Conservation (phyloP, 2,797 vertebrate genomes). For the Phataginus tetradactyla region DNA sequence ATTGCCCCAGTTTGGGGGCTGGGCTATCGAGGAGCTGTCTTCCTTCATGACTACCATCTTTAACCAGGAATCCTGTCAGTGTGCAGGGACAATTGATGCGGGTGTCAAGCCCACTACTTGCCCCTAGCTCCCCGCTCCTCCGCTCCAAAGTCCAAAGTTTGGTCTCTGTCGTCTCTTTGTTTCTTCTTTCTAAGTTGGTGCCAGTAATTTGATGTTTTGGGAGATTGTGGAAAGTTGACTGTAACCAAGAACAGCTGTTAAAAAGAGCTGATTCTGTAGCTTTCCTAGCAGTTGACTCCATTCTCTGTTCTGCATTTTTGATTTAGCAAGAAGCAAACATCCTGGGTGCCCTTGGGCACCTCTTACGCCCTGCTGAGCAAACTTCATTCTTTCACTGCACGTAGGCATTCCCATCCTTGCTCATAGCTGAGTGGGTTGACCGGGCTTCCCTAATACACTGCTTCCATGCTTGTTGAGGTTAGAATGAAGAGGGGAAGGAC, state of each 20-base stretch:
- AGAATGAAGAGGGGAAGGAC: slow-evolving; percentile 1
- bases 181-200: slow-evolving; percentile 86
- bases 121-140: slow-evolving; percentile 74
- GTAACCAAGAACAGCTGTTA: slow-evolving; percentile 85
- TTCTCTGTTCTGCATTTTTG: slow-evolving; percentile 87
- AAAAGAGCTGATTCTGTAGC: slow-evolving; percentile 82
- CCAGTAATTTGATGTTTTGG: slow-evolving; percentile 85
- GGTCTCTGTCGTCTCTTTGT: slow-evolving; percentile 87
- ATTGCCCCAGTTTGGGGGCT: slow-evolving; percentile 70
- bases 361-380: slow-evolving; percentile 82
- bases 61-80: slow-evolving; percentile 83
- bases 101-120: slow-evolving; percentile 50
- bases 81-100: slow-evolving; percentile 84
- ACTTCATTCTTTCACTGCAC: slow-evolving; percentile 82
- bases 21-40: slow-evolving; percentile 71
- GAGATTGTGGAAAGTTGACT: slow-evolving; percentile 85
- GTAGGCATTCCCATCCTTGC: slow-evolving; percentile 81
- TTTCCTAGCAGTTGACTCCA: slow-evolving; percentile 84
- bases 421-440: not conserved
- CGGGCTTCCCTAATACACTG: not conserved
- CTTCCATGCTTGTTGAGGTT: slow-evolving; percentile 63
- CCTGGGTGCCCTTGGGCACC: slow-evolving; percentile 85
- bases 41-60: slow-evolving; percentile 80
- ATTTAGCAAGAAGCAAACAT: slow-evolving; percentile 87
- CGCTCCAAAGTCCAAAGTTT: slow-evolving; percentile 81